These are phyloP conservation scores for Tachysurus fulvidraco DNA, from an alignment of 2,113 vertebrate species.

Conservation along the genomic window DNA sequence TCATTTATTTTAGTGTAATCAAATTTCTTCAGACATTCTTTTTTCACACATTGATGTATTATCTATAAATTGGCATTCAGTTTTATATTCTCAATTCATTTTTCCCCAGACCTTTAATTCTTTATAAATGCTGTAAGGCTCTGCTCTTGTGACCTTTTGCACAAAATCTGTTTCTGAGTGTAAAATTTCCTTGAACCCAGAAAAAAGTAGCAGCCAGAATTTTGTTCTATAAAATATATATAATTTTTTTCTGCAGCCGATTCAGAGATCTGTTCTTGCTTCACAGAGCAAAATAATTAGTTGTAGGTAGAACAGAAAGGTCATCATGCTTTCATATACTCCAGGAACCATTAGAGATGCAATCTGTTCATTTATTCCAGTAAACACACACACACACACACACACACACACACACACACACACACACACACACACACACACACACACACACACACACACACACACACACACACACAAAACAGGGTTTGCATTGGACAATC, in stretches of 20 bases:
- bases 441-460: not conserved
- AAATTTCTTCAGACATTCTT: not conserved
- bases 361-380: not conserved
- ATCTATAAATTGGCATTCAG: not conserved
- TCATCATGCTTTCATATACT: constrained; percentile 16
- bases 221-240: not conserved
- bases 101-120: not conserved
- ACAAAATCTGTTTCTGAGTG: not conserved
- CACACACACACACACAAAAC: not conserved
- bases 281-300: not conserved
- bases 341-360: constrained; percentile 8
- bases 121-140: not conserved
- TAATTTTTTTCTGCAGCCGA: not conserved
- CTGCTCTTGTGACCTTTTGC: not conserved
- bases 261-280: not conserved
- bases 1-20: too few species aligned
- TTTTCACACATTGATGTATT: not conserved
- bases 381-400: not conserved
- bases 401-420: constrained; percentile 1
- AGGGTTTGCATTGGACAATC: not conserved
- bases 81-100: not conserved
- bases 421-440: not conserved
- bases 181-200: not conserved
- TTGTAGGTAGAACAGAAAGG: not conserved
- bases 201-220: not conserved